phyloP scores from a whole-genome alignment of 2,797 vertebrate species.

The Ceryle rudis region DNA sequence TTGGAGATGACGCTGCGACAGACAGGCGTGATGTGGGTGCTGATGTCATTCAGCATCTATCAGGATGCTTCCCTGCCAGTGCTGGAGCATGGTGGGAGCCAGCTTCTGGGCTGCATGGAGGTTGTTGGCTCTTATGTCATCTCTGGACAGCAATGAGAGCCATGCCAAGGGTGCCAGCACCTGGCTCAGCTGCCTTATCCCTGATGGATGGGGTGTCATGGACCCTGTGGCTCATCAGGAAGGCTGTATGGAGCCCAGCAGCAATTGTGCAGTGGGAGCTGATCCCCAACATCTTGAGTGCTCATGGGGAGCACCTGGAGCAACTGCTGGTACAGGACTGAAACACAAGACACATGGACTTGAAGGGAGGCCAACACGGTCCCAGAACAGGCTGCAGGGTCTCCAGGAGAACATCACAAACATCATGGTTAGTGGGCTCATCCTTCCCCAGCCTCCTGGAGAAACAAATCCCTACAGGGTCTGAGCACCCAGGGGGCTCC shows the following conservation, averaged over 20 bases:
- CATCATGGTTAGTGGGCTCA: accelerated
- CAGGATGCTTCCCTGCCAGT: not conserved
- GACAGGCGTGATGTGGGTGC: accelerated
- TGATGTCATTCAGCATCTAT: not conserved
- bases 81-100: not conserved
- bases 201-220: accelerated
- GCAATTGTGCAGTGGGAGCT: not conserved
- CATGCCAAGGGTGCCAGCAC: accelerated
- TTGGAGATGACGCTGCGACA: not conserved
- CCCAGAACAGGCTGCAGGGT: not conserved
- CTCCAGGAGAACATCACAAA: not conserved
- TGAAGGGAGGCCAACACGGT: not conserved
- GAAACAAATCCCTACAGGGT: not conserved
- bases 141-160: not conserved
- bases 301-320: accelerated
- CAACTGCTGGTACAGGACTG: not conserved
- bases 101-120: not conserved
- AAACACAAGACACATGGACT: not conserved
- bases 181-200: not conserved
- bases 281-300: accelerated
- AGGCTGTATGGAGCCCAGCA: not conserved
- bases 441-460: not conserved
- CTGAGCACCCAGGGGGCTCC: accelerated
- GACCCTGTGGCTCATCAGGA: not conserved
- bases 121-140: not conserved